Evolutionary conservation across 2,113 vertebrate species (phyloP), one percentile per base, ranked within the genome.

Genomic region (Ptychochromis oligacanthus): DNA sequence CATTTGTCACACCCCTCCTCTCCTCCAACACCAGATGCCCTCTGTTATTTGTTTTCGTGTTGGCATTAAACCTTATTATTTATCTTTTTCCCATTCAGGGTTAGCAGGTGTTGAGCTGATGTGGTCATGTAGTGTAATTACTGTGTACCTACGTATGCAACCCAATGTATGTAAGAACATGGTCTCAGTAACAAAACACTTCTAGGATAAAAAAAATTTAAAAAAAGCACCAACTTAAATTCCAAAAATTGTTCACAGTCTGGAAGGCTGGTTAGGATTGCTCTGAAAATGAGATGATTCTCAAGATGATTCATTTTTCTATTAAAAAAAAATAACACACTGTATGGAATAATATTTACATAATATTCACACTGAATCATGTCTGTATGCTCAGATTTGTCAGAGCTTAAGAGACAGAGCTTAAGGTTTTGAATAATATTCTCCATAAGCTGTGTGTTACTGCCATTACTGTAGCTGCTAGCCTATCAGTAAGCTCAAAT

Each of bases 31-130:
- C 43, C 54, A 81, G 75, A 43, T 84, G 85, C 74, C 43, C 61
- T 64, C 74, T n/a, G 49, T 77, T 83, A 79, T 86, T 93, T 78
- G 61, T 87, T 85, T 86, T 90, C 52, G 72, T 38, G 24, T 74
- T 77, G 49, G 56, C 80, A 22, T 40, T 81, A 85, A n/a, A 92
- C 82, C 61, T 85, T 67, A 85, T 90, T 81, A 86, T 72, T 62
- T 15, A 83, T 82, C 84, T 28, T 86, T 77, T 59, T 76, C 80
- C 77, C 85, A 65, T 79, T 87, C 26, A 9, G 79, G 82, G 90
- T 92, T 79, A 88, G 43, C 79, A 82, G 82, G 79, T 86, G 79
- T 81, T 28, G 75, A 62, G 64, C 70, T 70, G 74, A 77, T 81
- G 55, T 87, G 89, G 84, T 78, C 49, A 8, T 43, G 4, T 43